Conservation (phyloP, 2,888 invertebrate genomes). For the Agapetus fuscipes region DNA sequence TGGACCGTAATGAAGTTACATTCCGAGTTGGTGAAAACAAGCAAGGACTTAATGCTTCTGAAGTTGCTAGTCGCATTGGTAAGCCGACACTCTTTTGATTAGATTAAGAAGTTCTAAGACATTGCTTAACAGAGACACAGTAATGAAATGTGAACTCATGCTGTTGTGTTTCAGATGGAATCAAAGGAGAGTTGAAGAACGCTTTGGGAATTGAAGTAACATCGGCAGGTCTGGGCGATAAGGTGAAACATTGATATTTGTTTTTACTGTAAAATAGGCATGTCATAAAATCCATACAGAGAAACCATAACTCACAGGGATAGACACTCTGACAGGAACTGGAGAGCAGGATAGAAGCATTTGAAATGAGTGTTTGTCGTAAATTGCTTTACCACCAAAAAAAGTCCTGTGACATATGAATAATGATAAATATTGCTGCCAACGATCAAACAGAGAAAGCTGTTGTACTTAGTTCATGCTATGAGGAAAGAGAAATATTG, state of each 20-base stretch:
- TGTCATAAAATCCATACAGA: too few relatives aligned
- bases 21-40: conserved; percentile 62
- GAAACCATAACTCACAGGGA: background rate
- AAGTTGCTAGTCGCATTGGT: conserved; percentile 59
- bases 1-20: conserved; percentile 66
- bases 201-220: conserved; percentile 59
- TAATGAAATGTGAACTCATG: background rate
- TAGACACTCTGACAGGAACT: background rate
- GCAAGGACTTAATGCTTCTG: conserved; percentile 55
- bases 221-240: conserved; percentile 70
- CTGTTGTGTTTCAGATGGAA: conserved; percentile 32
- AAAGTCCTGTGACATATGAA: too few relatives aligned
- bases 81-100: conserved; percentile 24
- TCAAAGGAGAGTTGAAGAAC: conserved; percentile 56
- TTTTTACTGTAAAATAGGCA: too few relatives aligned
- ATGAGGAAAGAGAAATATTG: too few relatives aligned
- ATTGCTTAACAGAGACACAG: background rate
- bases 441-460: too few relatives aligned
- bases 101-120: background rate
- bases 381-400: too few relatives aligned
- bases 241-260: conserved; percentile 53
- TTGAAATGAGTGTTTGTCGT: too few relatives aligned
- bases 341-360: too few relatives aligned
- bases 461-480: too few relatives aligned
- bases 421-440: too few relatives aligned